Evolutionary conservation across 1,140 invertebrate species (phyloP).

Genomic region (Acromyrmex echinatior): DNA sequence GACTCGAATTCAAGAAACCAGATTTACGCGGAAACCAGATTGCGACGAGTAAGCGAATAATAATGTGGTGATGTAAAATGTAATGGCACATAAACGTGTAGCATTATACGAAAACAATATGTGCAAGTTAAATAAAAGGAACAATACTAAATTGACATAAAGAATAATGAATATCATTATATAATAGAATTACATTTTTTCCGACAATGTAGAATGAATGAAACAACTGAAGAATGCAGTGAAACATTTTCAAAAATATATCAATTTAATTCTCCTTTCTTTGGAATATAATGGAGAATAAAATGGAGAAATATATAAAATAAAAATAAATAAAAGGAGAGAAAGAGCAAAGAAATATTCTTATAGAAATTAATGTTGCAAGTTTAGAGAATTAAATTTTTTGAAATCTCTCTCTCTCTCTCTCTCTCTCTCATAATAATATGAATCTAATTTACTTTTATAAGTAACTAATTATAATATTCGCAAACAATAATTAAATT

Average conservation of each 20-base stretch:
- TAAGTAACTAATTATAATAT: neutral
- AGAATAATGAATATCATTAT: constrained; percentile 4
- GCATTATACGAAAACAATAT: neutral
- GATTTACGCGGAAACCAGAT: constrained; percentile 10
- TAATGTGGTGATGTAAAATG: neutral
- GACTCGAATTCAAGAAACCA: constrained; percentile 41
- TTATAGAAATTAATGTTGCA: neutral
- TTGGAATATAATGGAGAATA: neutral
- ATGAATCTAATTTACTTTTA: neutral
- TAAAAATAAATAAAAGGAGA: neutral
- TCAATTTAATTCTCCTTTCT: neutral
- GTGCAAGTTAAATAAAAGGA: neutral
- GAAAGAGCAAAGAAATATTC: neutral
- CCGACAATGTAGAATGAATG: neutral
- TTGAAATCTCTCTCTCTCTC: neutral
- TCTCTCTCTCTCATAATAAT: neutral
- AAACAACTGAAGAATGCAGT: neutral
- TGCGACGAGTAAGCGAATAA: neutral
- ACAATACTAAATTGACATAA: neutral
- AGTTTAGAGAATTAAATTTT: neutral
- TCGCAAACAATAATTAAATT: neutral
- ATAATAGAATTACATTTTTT: neutral
- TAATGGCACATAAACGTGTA: neutral
- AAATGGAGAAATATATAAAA: neutral
- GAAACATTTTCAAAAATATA: neutral